These are phyloP conservation scores for Seira ritae DNA, from an alignment of 2,888 invertebrate genomes.

Conservation along the genomic window DNA sequence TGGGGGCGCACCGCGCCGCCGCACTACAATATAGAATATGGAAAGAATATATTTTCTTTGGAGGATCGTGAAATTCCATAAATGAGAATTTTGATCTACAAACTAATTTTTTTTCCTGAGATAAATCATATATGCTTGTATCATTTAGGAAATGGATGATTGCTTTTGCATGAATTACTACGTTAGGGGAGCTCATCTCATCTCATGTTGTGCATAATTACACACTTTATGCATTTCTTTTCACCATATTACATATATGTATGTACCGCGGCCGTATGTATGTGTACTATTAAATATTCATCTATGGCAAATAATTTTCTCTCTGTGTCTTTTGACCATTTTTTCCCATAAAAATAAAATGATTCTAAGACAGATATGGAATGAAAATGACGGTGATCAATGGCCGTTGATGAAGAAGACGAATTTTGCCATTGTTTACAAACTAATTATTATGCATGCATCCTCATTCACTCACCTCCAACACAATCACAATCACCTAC, in stretches of 20 bases:
- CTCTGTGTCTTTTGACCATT: conserved; percentile 58
- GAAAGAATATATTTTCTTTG: background rate
- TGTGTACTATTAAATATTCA: too few species aligned
- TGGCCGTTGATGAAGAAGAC: conserved; percentile 63
- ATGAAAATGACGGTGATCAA: conserved; percentile 64
- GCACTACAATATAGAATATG: too few species aligned
- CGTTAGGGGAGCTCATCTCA: conserved; percentile 4
- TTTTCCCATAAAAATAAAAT: conserved; percentile 53
- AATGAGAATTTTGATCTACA: background rate
- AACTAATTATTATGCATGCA: conserved; percentile 50
- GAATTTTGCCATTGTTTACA: conserved; percentile 55
- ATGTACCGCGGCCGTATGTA: background rate
- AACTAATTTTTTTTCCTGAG: background rate
- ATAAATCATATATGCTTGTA: background rate
- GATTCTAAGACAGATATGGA: conserved; percentile 54
- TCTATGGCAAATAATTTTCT: conserved; percentile 21
- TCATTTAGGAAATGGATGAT: background rate
- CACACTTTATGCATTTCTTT: background rate
- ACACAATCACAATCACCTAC: too few species aligned
- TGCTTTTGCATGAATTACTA: too few species aligned
- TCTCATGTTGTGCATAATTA: conserved; percentile 46
- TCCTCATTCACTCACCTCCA: background rate
- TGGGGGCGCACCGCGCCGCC: background rate
- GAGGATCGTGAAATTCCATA: background rate
- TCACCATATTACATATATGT: background rate